Conservation (phyloP, 2,113 vertebrate genomes). For the Pongo abelii region DNA sequence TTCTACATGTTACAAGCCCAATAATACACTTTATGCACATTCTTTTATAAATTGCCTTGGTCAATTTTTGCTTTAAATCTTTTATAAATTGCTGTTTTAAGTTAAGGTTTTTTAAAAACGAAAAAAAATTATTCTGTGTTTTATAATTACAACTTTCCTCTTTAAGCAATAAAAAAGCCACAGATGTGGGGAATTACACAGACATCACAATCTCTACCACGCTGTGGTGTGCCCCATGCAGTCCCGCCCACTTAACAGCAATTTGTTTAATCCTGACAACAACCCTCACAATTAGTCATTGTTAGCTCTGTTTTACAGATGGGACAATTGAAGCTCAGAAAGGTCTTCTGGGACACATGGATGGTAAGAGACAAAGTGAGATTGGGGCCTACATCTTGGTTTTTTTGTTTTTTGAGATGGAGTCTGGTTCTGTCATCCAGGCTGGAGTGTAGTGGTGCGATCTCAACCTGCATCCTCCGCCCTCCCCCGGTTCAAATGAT, state of each 20-base stretch:
- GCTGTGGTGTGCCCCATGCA: not conserved
- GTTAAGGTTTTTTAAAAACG: not conserved
- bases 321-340: not conserved
- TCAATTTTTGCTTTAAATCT: not conserved
- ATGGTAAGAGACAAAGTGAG: not conserved
- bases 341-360: not conserved
- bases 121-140: not conserved
- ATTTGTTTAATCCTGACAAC: not conserved
- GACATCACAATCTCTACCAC: not conserved
- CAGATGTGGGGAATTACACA: not conserved
- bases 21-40: not conserved
- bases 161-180: not conserved
- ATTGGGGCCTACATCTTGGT: not conserved
- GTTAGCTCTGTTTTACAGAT: not conserved
- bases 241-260: not conserved
- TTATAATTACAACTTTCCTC: not conserved
- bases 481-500: too few species aligned
- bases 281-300: not conserved
- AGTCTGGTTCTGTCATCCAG: too few species aligned
- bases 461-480: too few species aligned
- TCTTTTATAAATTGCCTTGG: not conserved
- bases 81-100: not conserved
- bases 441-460: too few species aligned
- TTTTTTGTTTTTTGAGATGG: too few species aligned
- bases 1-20: not conserved